These are phyloP conservation scores for Drosophila guanche DNA, from an alignment of 1,140 invertebrate species.

Conservation along the genomic window DNA sequence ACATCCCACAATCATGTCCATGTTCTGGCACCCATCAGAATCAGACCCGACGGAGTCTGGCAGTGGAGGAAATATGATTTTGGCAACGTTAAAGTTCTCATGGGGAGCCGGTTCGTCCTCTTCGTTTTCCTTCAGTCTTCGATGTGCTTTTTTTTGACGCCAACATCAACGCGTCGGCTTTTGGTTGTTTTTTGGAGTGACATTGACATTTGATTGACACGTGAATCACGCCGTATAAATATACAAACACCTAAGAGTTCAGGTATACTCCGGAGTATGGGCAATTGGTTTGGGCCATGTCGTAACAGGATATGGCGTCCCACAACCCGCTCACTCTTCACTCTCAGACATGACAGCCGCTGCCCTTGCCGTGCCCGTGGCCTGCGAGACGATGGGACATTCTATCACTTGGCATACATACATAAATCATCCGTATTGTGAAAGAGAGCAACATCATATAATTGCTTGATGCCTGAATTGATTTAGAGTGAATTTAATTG, in stretches of 20 bases:
- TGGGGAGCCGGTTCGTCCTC: background rate
- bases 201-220: slow-evolving; percentile 83
- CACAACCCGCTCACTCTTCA: slow-evolving; percentile 13
- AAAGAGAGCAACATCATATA: slow-evolving; percentile 40
- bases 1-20: no score
- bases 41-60: slow-evolving; percentile 26
- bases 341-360: slow-evolving; percentile 33
- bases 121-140: slow-evolving; percentile 32
- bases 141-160: slow-evolving; percentile 15
- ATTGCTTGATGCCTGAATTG: slow-evolving; percentile 52
- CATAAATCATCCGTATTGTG: slow-evolving; percentile 36
- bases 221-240: slow-evolving; percentile 77
- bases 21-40: background rate
- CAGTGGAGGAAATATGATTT: slow-evolving; percentile 47
- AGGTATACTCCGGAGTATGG: slow-evolving; percentile 3
- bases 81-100: slow-evolving; percentile 25
- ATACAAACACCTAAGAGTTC: slow-evolving; percentile 23
- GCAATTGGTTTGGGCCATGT: slow-evolving; percentile 26
- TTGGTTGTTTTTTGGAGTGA: slow-evolving; percentile 57
- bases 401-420: slow-evolving; percentile 26
- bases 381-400: slow-evolving; percentile 44
- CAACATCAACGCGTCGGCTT: slow-evolving; percentile 17
- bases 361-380: slow-evolving; percentile 1
- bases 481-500: slow-evolving; percentile 51
- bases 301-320: slow-evolving; percentile 52